Percentiles rank a stretch among this genome's conserved stretches.
These are phyloP conservation scores for Ametastegia equiseti DNA, from an alignment of 2,888 invertebrate genomes.

Conservation along the genomic window DNA sequence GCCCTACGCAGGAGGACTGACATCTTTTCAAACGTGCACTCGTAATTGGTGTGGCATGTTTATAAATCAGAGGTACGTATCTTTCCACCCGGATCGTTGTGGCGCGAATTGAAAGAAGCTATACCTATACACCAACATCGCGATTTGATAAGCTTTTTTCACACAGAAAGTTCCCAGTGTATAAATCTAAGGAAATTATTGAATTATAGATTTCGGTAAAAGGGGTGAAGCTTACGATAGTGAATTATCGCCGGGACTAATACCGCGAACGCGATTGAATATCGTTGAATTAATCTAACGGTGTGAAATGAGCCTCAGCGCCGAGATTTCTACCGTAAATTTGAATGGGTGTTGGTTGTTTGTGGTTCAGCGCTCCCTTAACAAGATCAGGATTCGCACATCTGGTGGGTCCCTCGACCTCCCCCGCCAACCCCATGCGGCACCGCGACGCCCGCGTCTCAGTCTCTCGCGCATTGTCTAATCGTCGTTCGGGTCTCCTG, in stretches of 20 bases:
- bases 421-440: constrained; percentile 46
- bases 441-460: constrained; percentile 55
- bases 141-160: background rate
- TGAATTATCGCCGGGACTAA: background rate
- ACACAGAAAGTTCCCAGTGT: background rate
- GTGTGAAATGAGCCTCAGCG: constrained; percentile 62
- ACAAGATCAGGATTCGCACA: constrained; percentile 73
- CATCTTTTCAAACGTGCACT: constrained; percentile 69
- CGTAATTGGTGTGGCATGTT: constrained; percentile 72
- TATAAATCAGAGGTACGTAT: constrained; percentile 64
- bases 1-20: constrained; percentile 47
- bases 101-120: constrained; percentile 10
- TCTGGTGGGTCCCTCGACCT: constrained; percentile 64
- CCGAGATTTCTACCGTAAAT: constrained; percentile 68
- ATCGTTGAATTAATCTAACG: constrained; percentile 38
- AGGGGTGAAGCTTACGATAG: background rate
- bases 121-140: background rate
- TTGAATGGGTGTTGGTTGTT: constrained; percentile 72
- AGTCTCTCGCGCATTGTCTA: constrained; percentile 70
- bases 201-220: background rate
- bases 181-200: background rate
- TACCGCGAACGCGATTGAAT: background rate
- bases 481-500: constrained; percentile 64
- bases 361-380: constrained; percentile 73
- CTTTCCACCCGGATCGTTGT: constrained; percentile 1